Evolutionary conservation across 1,140 invertebrate species (phyloP).

Genomic region (Fragariocoptes setiger): DNA sequence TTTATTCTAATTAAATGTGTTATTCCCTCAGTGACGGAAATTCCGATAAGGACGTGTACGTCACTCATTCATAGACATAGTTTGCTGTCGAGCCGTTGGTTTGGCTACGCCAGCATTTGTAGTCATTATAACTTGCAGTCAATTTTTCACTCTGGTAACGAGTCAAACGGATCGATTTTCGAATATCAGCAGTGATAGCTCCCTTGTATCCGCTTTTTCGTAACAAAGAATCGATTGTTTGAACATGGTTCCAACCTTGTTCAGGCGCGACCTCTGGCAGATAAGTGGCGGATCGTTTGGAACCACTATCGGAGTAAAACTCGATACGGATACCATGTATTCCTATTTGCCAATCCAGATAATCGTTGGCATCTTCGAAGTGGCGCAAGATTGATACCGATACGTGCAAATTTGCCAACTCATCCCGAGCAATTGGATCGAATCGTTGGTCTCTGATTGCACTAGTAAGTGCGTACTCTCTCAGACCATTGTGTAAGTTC

Average conservation of each 20-base stretch:
- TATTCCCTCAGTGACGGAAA: no score
- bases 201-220: conserved; percentile 88
- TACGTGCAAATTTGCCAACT: conserved; percentile 63
- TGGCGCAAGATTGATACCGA: conserved; percentile 74
- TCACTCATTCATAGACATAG: no score
- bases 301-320: conserved; percentile 76
- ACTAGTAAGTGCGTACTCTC: conserved; percentile 73
- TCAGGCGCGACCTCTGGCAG: conserved; percentile 84
- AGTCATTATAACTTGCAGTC: conserved; percentile 46
- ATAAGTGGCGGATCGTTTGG: conserved; percentile 80
- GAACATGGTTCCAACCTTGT: conserved; percentile 88
- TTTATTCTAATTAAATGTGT: no score
- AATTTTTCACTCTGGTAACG: conserved; percentile 72
- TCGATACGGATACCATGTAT: conserved; percentile 92
- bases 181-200: conserved; percentile 45
- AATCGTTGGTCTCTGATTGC: conserved; percentile 91
- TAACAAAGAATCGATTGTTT: conserved; percentile 86
- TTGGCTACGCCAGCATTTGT: conserved; percentile 19
- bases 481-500: conserved; percentile 59
- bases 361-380: conserved; percentile 81
- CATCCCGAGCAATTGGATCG: conserved; percentile 68
- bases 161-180: conserved; percentile 60
- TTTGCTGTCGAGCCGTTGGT: no score
- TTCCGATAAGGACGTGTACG: no score
- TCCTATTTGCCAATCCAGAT: conserved; percentile 84